phyloP scores from a whole-genome alignment of 2,113 vertebrate species.

The Callithrix jacchus region DNA sequence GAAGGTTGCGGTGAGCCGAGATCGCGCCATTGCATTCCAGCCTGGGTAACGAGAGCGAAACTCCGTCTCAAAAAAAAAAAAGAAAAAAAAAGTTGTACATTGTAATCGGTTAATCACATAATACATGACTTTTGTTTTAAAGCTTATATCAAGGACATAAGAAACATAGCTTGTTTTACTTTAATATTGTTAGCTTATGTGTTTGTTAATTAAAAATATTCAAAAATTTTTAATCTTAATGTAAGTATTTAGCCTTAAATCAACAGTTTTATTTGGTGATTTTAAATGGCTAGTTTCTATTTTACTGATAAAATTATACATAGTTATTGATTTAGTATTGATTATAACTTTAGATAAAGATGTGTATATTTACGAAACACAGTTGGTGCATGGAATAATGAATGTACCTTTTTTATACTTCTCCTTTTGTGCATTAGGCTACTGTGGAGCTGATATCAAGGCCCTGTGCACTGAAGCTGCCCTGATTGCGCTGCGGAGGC shows the following conservation, averaged over 20 bases:
- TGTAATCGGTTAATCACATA: slow-evolving; percentile 6
- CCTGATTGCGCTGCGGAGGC: slow-evolving; percentile 94
- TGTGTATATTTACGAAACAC: not conserved
- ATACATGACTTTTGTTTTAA: slow-evolving; percentile 6
- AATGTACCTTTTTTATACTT: slow-evolving; percentile 47
- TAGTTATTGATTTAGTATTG: not conserved
- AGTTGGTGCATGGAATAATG: slow-evolving; percentile 52
- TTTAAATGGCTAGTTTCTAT: slow-evolving; percentile 37
- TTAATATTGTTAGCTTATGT: slow-evolving; percentile 47
- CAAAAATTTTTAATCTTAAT: slow-evolving; percentile 38
- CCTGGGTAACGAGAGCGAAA: too few relatives aligned
- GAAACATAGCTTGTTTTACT: not conserved
- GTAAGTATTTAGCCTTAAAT: not conserved
- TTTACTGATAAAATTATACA: slow-evolving; percentile 46
- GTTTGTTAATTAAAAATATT: slow-evolving; percentile 55
- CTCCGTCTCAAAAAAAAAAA: too few relatives aligned
- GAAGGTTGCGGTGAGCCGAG: too few relatives aligned
- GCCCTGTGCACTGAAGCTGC: slow-evolving; percentile 99
- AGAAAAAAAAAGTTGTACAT: not conserved
- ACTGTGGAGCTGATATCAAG: slow-evolving; percentile 99
- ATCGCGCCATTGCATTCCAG: too few relatives aligned
- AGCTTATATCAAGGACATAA: too few relatives aligned
- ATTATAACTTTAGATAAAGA: not conserved
- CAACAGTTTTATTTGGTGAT: slow-evolving; percentile 19
- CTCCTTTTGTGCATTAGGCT: slow-evolving; percentile 87